Conservation (phyloP, 53 echinoderm and acorn worm genomes). For the Holothuria leucospilota region DNA sequence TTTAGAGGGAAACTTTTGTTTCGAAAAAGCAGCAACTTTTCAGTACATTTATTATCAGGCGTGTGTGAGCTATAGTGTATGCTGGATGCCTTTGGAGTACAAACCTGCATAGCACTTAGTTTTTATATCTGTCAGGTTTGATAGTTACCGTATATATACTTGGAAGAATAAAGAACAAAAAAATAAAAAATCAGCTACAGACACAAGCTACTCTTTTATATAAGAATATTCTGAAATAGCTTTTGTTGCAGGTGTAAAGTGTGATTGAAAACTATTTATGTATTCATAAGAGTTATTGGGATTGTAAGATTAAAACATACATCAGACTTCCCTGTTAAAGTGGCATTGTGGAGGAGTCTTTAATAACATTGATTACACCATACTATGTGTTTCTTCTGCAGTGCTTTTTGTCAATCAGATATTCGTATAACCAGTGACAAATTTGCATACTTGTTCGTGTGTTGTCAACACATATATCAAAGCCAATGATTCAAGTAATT, state of each 20-base stretch:
- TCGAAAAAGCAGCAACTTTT: conserved; percentile 42
- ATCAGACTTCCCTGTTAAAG: too few relatives aligned
- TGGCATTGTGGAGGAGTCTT: too few relatives aligned
- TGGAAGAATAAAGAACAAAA: not conserved
- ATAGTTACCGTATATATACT: conserved; percentile 30
- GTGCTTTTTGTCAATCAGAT: too few relatives aligned
- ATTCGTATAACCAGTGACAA: too few relatives aligned
- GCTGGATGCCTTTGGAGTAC: conserved; percentile 46
- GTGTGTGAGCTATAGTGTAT: conserved; percentile 53
- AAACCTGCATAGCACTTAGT: conserved; percentile 45
- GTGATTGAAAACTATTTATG: conserved; percentile 33
- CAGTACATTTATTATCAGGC: conserved; percentile 56
- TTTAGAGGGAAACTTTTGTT: conserved; percentile 47
- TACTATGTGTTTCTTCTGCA: too few relatives aligned
- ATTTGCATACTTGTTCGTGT: too few relatives aligned
- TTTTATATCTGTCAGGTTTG: conserved; percentile 35
- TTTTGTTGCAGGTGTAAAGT: conserved; percentile 26
- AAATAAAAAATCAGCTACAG: conserved; percentile 15
- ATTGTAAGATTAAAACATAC: not conserved
- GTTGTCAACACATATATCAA: too few relatives aligned
- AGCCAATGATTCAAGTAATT: too few relatives aligned
- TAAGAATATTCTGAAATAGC: conserved; percentile 20
- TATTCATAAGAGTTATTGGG: conserved; percentile 28
- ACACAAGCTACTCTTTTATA: conserved; percentile 10
- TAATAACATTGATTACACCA: too few relatives aligned